A percentile compares a stretch with the other conserved stretches of the same genome.
phyloP scores from a whole-genome alignment of 2,113 vertebrate genomes.

The Scytalopus superciliaris region DNA sequence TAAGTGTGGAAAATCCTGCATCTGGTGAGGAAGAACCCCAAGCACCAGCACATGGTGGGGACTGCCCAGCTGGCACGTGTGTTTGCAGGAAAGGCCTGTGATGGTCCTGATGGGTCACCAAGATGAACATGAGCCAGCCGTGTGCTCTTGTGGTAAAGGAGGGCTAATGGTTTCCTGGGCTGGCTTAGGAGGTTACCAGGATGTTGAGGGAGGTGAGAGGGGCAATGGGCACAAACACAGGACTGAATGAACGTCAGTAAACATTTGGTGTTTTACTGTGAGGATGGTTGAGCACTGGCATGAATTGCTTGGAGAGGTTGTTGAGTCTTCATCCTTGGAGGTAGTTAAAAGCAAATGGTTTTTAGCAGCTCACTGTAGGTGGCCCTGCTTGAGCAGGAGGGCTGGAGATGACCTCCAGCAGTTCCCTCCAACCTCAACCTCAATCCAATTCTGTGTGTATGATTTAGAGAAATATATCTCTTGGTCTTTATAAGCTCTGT shows the following conservation, averaged over 20 bases:
- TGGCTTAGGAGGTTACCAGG: not conserved
- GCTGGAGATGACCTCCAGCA: not conserved
- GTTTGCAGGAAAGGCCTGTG: not conserved
- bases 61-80: not conserved
- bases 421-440: not conserved
- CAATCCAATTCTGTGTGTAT: not conserved
- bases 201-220: too few species aligned
- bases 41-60: not conserved
- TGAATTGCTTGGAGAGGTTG: not conserved
- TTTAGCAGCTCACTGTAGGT: not conserved
- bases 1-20: not conserved
- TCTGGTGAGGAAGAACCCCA: accelerated
- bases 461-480: not conserved
- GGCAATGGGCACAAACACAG: accelerated
- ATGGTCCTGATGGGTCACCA: not conserved
- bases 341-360: not conserved
- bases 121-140: accelerated
- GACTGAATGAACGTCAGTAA: not conserved
- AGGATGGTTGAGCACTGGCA: not conserved
- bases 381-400: not conserved
- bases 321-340: not conserved
- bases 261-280: not conserved
- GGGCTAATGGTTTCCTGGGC: not conserved
- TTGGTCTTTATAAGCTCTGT: not conserved
- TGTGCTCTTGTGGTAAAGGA: not conserved